Evolutionary conservation across 1,140 invertebrate species (phyloP).

Genomic region (Trigoniulus corallinus): DNA sequence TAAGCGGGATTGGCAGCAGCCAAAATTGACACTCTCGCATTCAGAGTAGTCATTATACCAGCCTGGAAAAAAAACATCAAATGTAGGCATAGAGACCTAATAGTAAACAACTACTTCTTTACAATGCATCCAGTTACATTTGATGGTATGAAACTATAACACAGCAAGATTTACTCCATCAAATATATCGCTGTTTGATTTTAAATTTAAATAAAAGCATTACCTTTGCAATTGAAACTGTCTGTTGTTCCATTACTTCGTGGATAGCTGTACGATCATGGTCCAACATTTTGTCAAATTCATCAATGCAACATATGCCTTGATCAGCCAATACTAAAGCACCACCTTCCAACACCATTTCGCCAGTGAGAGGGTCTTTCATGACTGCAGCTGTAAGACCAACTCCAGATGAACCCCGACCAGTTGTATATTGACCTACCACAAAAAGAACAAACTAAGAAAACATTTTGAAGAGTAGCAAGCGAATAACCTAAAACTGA

Average conservation of each 20-base stretch:
- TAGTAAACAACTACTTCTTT: not conserved
- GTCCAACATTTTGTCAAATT: slow-evolving; percentile 99
- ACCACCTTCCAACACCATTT: slow-evolving; percentile 95
- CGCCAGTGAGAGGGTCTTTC: slow-evolving; percentile 92
- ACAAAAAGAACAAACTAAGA: slow-evolving; percentile 9
- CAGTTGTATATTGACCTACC: slow-evolving; percentile 80
- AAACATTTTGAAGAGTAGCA: slow-evolving; percentile 6
- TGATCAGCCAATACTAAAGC: slow-evolving; percentile 95
- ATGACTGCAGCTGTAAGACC: slow-evolving; percentile 95
- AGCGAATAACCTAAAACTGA: too few relatives aligned
- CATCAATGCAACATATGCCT: slow-evolving; percentile 96
- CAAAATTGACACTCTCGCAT: slow-evolving; percentile 91
- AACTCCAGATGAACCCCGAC: slow-evolving; percentile 90
- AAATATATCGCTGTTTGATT: not conserved
- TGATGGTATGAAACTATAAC: not conserved
- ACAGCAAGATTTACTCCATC: not conserved
- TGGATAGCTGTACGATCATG: slow-evolving; percentile 91
- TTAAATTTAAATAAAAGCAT: slow-evolving; percentile 6
- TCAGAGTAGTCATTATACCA: slow-evolving; percentile 93
- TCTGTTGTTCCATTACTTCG: slow-evolving; percentile 99
- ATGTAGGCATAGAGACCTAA: slow-evolving; percentile 4
- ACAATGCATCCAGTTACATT: not conserved
- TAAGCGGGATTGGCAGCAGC: slow-evolving; percentile 98
- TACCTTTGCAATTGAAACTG: slow-evolving; percentile 96
- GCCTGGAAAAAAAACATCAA: slow-evolving; percentile 38